Conservation (phyloP, 2,113 vertebrate genomes). For the Grallaria varia region DNA sequence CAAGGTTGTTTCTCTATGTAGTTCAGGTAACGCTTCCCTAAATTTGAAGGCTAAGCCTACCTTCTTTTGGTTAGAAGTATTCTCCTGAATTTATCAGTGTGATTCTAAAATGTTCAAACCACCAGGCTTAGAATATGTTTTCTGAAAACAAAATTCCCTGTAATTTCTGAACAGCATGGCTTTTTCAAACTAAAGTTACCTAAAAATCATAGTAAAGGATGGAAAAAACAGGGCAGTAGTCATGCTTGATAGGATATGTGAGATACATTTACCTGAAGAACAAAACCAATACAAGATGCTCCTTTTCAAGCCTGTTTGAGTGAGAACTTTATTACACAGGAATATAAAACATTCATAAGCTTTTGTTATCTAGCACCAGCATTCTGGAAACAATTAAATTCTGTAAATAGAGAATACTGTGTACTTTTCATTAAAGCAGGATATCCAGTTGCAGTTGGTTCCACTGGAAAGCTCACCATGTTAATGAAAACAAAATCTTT, state of each 20-base stretch:
- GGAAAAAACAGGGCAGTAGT: neutral
- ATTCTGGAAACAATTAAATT: constrained; percentile 28
- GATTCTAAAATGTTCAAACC: neutral
- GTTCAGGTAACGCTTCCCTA: neutral
- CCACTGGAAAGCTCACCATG: neutral
- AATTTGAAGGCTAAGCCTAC: neutral
- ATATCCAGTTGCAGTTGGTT: neutral
- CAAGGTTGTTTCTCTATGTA: neutral
- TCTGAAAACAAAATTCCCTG: neutral
- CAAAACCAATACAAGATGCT: neutral
- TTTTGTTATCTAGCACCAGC: constrained; percentile 18
- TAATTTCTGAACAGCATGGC: neutral
- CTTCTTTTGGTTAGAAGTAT: neutral
- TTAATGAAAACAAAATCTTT: neutral
- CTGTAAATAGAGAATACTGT: constrained; percentile 1
- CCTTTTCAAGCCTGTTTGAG: neutral
- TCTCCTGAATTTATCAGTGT: neutral
- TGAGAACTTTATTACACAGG: neutral
- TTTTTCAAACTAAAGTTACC: neutral
- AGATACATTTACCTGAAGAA: neutral
- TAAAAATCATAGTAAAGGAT: neutral
- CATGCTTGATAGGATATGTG: neutral
- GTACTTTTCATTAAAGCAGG: neutral
- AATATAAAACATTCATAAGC: constrained; percentile 48
- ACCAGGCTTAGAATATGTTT: neutral